Evolutionary conservation across 2,113 vertebrate species (phyloP).

Genomic region (Craseonycteris thonglongyai): DNA sequence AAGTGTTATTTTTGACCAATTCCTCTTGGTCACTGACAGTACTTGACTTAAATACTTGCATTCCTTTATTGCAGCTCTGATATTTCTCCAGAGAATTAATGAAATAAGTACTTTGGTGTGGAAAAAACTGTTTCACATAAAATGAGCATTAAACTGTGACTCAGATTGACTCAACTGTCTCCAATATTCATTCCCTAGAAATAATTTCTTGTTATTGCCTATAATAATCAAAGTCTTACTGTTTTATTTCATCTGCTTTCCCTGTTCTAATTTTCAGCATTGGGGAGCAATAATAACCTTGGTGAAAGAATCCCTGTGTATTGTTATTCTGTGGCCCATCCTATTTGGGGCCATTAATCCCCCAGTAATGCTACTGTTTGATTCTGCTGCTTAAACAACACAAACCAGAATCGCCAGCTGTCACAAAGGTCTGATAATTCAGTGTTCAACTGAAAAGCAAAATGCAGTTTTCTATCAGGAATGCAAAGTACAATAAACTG

Average conservation of each 20-base stretch:
- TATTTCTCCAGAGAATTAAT: constrained; percentile 3
- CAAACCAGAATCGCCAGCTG: neutral
- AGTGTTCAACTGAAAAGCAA: neutral
- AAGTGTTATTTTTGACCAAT: neutral
- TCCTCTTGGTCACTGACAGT: neutral
- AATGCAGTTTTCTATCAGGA: neutral
- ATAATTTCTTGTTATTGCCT: neutral
- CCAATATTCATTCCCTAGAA: neutral
- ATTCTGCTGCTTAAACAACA: neutral
- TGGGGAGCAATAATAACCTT: neutral
- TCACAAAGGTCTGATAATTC: neutral
- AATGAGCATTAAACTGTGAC: neutral
- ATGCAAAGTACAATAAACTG: neutral
- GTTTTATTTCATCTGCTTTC: neutral
- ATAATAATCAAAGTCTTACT: neutral
- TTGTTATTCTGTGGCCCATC: neutral
- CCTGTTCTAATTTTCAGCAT: neutral
- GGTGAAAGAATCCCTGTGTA: neutral
- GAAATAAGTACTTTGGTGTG: neutral
- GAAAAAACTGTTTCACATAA: neutral
- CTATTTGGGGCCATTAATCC: neutral
- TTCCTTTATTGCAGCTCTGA: constrained; percentile 2
- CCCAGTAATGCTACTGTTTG: neutral
- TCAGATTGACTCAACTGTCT: neutral
- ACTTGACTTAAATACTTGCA: neutral